phyloP scores from a whole-genome alignment of 1,140 invertebrate genomes.

The Drosophila chauvacae region DNA sequence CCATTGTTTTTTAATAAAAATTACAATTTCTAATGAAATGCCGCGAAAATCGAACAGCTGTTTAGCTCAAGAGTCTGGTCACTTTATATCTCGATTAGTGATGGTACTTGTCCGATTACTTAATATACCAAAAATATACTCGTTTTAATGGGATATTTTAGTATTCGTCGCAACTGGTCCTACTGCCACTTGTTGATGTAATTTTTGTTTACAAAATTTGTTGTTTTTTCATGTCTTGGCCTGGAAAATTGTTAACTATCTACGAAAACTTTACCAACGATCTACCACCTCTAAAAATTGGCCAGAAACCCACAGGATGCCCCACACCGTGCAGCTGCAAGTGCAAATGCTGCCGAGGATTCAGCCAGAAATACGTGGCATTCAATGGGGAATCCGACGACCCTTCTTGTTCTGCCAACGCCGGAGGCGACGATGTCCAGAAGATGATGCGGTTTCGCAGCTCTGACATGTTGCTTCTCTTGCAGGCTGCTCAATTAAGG shows the following conservation, averaged over 20 bases:
- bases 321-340: constrained; percentile 18
- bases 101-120: neutral
- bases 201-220: constrained; percentile 34
- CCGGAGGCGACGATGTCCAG: constrained; percentile 21
- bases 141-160: neutral
- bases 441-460: constrained; percentile 52
- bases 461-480: constrained; percentile 33
- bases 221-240: constrained; percentile 40
- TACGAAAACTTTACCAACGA: constrained; percentile 39
- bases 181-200: constrained; percentile 21
- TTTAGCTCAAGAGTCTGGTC: neutral
- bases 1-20: constrained; percentile 29
- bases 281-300: neutral
- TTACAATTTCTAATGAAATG: constrained; percentile 3
- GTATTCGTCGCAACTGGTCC: neutral
- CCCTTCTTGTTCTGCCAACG: neutral
- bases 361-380: constrained; percentile 43
- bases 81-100: neutral
- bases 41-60: constrained; percentile 27
- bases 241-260: constrained; percentile 30
- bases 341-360: constrained; percentile 48
- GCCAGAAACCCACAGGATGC: constrained; percentile 5
- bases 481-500: constrained; percentile 24
- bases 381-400: constrained; percentile 33
- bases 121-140: neutral